phyloP scores from a whole-genome alignment of 2,113 vertebrate species.

The Tyto alba region DNA sequence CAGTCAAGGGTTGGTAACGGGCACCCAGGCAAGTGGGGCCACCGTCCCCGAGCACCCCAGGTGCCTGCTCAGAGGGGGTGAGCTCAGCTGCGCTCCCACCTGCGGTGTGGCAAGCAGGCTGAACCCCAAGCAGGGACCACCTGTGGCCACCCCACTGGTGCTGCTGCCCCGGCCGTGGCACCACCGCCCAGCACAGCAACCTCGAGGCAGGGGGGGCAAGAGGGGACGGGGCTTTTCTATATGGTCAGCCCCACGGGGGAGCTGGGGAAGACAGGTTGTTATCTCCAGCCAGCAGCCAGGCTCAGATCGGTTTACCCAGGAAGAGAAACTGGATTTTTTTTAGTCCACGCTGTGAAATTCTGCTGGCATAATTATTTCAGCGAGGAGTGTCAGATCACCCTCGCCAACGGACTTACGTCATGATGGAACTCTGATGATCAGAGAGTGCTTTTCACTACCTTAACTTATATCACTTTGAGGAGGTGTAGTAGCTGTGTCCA shows the following conservation, averaged over 20 bases:
- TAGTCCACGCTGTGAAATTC: not conserved
- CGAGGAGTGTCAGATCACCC: not conserved
- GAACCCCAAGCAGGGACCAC: accelerated
- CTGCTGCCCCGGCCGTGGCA: not conserved
- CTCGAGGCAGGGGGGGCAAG: too few species aligned
- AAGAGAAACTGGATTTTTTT: not conserved
- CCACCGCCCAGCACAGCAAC: accelerated
- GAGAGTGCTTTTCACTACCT: not conserved
- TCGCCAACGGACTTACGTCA: not conserved
- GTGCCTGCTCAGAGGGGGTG: too few species aligned
- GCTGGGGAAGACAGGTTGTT: not conserved
- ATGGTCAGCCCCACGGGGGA: not conserved
- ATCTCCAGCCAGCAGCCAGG: not conserved
- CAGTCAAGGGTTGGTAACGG: not conserved
- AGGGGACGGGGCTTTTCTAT: not conserved
- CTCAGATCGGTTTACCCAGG: not conserved
- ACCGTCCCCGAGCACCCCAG: not conserved
- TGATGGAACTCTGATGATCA: not conserved
- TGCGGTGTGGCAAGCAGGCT: not conserved
- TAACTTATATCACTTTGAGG: not conserved
- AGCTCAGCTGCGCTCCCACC: not conserved
- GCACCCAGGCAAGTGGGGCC: too few species aligned
- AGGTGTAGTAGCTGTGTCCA: not conserved
- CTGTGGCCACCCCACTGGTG: not conserved
- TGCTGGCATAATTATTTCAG: not conserved